These are phyloP conservation scores for Ephydatia muelleri DNA, from an alignment of 37 sponge, comb jelly and placozoan genomes.

Conservation along the genomic window DNA sequence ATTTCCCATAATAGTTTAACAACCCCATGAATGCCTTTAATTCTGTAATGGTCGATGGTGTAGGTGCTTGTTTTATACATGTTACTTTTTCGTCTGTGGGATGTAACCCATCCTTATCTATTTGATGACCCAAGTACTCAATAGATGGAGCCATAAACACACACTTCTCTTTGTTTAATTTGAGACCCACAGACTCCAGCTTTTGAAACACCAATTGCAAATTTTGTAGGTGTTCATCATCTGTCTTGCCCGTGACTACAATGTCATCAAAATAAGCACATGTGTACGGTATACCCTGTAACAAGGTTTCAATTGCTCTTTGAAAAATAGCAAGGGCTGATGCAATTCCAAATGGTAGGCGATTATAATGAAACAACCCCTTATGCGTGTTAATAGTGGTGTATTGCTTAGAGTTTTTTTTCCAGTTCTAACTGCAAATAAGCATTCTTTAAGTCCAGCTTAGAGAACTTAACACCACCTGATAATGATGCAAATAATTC, in stretches of 20 bases:
- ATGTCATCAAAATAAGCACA: constrained; percentile 55
- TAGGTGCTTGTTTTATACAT: constrained; percentile 24
- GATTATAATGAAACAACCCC: constrained; percentile 46
- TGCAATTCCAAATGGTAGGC: constrained; percentile 51
- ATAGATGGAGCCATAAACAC: constrained; percentile 5
- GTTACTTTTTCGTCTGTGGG: constrained; percentile 7
- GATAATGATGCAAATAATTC: constrained; percentile 29
- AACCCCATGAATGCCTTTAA: constrained; percentile 35
- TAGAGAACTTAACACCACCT: constrained; percentile 23
- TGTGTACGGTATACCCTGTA: constrained; percentile 32
- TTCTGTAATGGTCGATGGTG: constrained; percentile 12
- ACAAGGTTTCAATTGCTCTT: constrained; percentile 28
- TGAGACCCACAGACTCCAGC: constrained; percentile 8
- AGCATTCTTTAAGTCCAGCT: constrained; percentile 34
- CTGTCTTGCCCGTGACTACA: constrained; percentile 15
- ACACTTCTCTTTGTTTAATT: constrained; percentile 12
- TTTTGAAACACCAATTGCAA: constrained; percentile 15
- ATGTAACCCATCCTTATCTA: constrained; percentile 15
- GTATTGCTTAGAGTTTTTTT: constrained; percentile 13
- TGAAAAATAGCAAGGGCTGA: constrained; percentile 49
- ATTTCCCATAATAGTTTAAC: constrained; percentile 36
- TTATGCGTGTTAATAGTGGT: constrained; percentile 50
- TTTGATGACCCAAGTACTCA: constrained; percentile 28
- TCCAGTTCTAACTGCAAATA: constrained; percentile 31
- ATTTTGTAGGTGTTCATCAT: constrained; percentile 26